Base-by-base conservation (phyloP, 2,113 vertebrate species). In the Corythoichthys intestinalis region DNA sequence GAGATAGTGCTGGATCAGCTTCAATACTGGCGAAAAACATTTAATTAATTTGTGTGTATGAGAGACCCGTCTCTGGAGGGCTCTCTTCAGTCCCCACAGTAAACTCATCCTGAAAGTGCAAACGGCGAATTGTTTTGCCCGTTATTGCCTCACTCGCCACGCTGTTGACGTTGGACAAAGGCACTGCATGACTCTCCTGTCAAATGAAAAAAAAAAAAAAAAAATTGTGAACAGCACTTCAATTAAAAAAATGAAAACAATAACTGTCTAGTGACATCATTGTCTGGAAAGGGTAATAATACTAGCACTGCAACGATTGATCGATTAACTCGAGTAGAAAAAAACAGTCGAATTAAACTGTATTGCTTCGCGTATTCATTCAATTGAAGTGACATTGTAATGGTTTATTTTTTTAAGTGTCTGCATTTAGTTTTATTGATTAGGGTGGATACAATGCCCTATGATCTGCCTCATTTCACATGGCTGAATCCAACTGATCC, bases 181-280 rank as follows among this genome's bases (percentile, higher is more conserved):
- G 94, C 56, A 95, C 88, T 2, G 94, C 94, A 79, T 95, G 96
- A 74, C 91, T 93, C 75, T 96, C 96, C 96, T 98, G 78, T n/a
- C 34, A 65, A 44, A 47, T 0, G 63, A 34, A 8, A 4, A 68
- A 57, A 41, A 47, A 66, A 52, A 38, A 47, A 37, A 66, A 52
- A 28, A 28, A 28, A 38, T 47, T 28, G 44, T 56, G 2, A 41
- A 15, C 48, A 37, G 15, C 10, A 37, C 17, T 34, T 12, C 10
- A 56, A 4, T 56, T 56, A 17, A 52, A 52, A 52, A 52, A 52
- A 50, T 15, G 15, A 52, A 8, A 5, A n/a, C 2, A n/a, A 2
- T 12, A 28, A 17, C 2, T 54, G 17, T 8, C 17, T 6, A 4
- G 7, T 28, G 28, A 37, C 5, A 5, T 12, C 56, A 58, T 6